These are phyloP conservation scores for Molanna angustata DNA, from an alignment of 2,888 invertebrate genomes.

Conservation along the genomic window DNA sequence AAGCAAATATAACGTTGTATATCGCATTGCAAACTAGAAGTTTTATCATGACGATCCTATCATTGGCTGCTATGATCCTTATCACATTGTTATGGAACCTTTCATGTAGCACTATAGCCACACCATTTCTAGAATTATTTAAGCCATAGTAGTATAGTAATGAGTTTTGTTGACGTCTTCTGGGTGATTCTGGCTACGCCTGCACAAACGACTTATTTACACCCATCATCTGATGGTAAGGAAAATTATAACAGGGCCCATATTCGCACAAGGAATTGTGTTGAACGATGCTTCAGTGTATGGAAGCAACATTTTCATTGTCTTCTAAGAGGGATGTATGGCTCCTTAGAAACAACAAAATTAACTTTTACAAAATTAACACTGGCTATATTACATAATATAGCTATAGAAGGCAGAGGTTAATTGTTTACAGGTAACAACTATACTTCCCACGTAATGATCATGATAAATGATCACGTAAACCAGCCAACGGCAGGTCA, in stretches of 20 bases:
- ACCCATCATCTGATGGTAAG: slow-evolving; percentile 10
- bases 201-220: slow-evolving; percentile 24
- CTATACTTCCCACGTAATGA: too few relatives aligned
- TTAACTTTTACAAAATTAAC: slow-evolving; percentile 19
- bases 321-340: slow-evolving; percentile 22
- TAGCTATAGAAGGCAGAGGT: slow-evolving; percentile 16
- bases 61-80: too few relatives aligned
- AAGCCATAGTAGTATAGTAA: slow-evolving; percentile 19
- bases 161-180: slow-evolving; percentile 16
- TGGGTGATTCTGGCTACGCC: slow-evolving; percentile 27
- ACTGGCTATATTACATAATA: slow-evolving; percentile 23
- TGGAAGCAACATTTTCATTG: slow-evolving; percentile 30
- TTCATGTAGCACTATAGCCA: too few relatives aligned
- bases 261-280: slow-evolving; percentile 22
- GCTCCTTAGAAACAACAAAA: slow-evolving; percentile 11
- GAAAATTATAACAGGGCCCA: slow-evolving; percentile 28
- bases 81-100: too few relatives aligned
- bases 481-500: too few relatives aligned
- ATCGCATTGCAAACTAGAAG: too few relatives aligned
- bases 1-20: too few relatives aligned
- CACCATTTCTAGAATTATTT: too few relatives aligned
- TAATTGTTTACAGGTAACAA: slow-evolving; percentile 4
- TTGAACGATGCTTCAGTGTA: slow-evolving; percentile 32
- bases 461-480: too few relatives aligned
- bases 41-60: too few relatives aligned